Evolutionary conservation across 2,113 vertebrate genomes (phyloP), one percentile per base, ranked within the genome.

Genomic region (Danionella cerebrum): DNA sequence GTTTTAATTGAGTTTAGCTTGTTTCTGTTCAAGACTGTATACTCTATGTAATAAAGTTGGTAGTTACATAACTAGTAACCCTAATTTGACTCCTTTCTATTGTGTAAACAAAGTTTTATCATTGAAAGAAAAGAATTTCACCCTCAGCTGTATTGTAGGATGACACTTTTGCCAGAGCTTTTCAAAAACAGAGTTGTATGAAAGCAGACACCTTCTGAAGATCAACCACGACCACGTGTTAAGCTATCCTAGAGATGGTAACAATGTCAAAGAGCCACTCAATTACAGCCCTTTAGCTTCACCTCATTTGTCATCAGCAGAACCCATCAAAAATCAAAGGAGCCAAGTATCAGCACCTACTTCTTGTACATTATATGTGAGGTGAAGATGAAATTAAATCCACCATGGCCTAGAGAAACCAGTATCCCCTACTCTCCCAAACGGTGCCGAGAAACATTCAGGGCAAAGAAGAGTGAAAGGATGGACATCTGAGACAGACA

Each of bases 171-270:
- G 74, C 68, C 22, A 60, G 24, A 75, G 69, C 55, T 19, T 59
- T 62, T 70, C 76, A 76, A 75, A 78, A 81, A 79, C 71, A 71
- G 73, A 50, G 57, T 68, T 48, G 72, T 75, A 24, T 77, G 83
- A 84, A 86, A 86, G 82, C 77, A 47, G 77, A 87, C 85, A 82
- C 83, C 71, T 53, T 31, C 33, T 78, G 80, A 84, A 33, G n/a
- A 82, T 79, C 81, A 70, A 74, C 78, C 22, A 4, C 21, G 19
- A 45, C 58, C 58, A 45, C 25, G 58, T 45, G 22, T 45, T 36
- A 41, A 41, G 35, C 14, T 9, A 8, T 25, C n/a, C 39, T 12
- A 41, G 7, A 59, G 54, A 45, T 27, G 7, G 10, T 38, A 33
- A 68, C 42, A 18, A 36, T 33, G 35, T 35, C n/a, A 47, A 55